Base-by-base conservation (phyloP, 2,113 vertebrate genomes). In the Crotalus horridus region DNA sequence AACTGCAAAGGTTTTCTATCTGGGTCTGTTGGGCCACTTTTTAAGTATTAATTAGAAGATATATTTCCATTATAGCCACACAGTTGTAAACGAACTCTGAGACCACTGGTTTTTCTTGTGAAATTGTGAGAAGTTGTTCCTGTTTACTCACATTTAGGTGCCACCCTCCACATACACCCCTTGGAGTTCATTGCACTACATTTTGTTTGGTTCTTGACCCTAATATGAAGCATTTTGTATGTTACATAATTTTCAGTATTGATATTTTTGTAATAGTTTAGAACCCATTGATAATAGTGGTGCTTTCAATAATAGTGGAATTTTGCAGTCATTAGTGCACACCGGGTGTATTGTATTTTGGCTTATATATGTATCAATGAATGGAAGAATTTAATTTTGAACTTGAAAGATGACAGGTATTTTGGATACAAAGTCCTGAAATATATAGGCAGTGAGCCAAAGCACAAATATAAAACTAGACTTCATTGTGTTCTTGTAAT, bases 91-190 rank as follows among this genome's bases (percentile, higher is more conserved):
- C 58, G 89, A 33, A 85, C 54, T 39, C 13, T 43, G 0, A 11
- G 15, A 54, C 69, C 1, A 39, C 92, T 81, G 55, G 1, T 0
- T 17, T 81, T 39, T 9, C 3, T 0, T 87, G 6, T 39, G 21
- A 1, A 8, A 0, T 26, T 20, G 26, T 9, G 2, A 56, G 17
- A 86, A 8, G 33, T 58, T 54, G 39, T 12, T 29, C 20, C 46
- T 43, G 29, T 48, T 87, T 26, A 90, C 9, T 64, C 6, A 58
- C 85, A 43, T 64, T 3, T 46, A 90, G 51, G 86, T 4, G 92
- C 91, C 17, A 0, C 0, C 0, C 33, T 39, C 91, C 13, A 0
- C 0, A 0, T 3, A 1, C 6, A 17, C 17, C 33, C 15, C 15
- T 15, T n/a, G 11, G 6, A 0, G 0, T 39, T 85, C 24, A 39